Conservation (phyloP, 2,888 invertebrate species). For the Chironomus riparius region DNA sequence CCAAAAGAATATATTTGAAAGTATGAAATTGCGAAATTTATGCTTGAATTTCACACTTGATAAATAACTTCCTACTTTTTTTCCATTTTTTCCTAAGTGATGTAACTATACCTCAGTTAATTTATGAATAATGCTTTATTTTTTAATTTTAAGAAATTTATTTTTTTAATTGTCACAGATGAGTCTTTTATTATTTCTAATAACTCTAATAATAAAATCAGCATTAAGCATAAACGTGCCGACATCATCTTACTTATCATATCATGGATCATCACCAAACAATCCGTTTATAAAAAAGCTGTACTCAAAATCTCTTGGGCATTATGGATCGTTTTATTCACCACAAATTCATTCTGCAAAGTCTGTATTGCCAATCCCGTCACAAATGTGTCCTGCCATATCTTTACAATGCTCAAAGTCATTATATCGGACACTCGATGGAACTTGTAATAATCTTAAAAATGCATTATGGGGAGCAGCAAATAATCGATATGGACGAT, state of each 20-base stretch:
- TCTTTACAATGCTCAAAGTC: constrained; percentile 37
- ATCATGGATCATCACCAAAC: not conserved
- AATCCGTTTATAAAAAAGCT: not conserved
- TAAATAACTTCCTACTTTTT: not conserved
- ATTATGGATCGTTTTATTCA: not conserved
- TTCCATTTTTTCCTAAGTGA: too few species aligned
- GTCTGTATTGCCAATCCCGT: constrained; percentile 1
- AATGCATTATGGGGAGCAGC: constrained; percentile 75
- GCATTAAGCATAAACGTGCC: not conserved
- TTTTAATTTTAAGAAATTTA: not conserved
- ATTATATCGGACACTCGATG: constrained; percentile 71
- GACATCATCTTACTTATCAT: not conserved
- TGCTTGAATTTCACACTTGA: not conserved
- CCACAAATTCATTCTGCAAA: not conserved
- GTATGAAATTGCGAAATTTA: not conserved
- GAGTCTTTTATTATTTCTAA: not conserved
- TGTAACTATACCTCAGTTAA: too few species aligned
- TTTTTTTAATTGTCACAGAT: not conserved
- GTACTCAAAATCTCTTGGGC: not conserved
- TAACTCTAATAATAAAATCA: not conserved
- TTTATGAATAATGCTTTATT: too few species aligned
- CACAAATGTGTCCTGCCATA: constrained; percentile 22
- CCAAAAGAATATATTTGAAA: too few species aligned
- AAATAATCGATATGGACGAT: constrained; percentile 48
- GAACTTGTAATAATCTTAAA: constrained; percentile 86